These are phyloP conservation scores for Lapara coniferarum DNA, from an alignment of 2,888 invertebrate species.

Conservation along the genomic window DNA sequence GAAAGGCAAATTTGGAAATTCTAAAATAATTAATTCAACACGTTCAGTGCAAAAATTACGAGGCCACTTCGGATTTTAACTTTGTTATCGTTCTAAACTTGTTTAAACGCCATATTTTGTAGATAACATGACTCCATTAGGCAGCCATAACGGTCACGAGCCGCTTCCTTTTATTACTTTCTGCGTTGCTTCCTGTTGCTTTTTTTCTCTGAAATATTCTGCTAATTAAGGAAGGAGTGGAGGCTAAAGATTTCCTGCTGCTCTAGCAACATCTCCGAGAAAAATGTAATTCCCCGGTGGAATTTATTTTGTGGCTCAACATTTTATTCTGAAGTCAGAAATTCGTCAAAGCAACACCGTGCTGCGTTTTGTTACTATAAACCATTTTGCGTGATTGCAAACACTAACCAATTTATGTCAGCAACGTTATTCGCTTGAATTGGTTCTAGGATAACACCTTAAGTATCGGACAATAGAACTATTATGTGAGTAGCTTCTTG, in stretches of 20 bases:
- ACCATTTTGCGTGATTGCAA: conserved; percentile 36
- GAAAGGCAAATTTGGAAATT: neutral
- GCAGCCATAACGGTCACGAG: conserved; percentile 66
- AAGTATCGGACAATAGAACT: conserved; percentile 64
- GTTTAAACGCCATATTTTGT: conserved; percentile 54
- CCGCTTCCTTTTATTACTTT: conserved; percentile 69
- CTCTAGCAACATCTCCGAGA: conserved; percentile 70
- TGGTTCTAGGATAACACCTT: conserved; percentile 65
- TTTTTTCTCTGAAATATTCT: conserved; percentile 75
- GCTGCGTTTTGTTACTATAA: conserved; percentile 29
- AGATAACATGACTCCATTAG: conserved; percentile 66
- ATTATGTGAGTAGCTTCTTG: conserved; percentile 66
- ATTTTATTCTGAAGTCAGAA: conserved; percentile 58
- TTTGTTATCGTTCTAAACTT: conserved; percentile 53
- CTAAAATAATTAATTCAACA: conserved; percentile 32
- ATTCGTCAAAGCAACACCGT: conserved; percentile 40
- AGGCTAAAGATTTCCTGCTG: conserved; percentile 78
- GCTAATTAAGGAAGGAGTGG: conserved; percentile 79
- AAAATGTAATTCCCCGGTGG: conserved; percentile 64
- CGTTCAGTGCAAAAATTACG: conserved; percentile 35
- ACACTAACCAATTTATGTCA: conserved; percentile 58
- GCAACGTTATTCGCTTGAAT: conserved; percentile 51
- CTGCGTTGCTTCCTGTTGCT: conserved; percentile 71
- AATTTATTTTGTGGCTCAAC: conserved; percentile 64
- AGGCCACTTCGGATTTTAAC: conserved; percentile 36